Percentiles rank a stretch among this genome's conserved stretches.
Evolutionary conservation across 2,888 invertebrate species (phyloP).

Genomic region (Tanaodytes sp.): DNA sequence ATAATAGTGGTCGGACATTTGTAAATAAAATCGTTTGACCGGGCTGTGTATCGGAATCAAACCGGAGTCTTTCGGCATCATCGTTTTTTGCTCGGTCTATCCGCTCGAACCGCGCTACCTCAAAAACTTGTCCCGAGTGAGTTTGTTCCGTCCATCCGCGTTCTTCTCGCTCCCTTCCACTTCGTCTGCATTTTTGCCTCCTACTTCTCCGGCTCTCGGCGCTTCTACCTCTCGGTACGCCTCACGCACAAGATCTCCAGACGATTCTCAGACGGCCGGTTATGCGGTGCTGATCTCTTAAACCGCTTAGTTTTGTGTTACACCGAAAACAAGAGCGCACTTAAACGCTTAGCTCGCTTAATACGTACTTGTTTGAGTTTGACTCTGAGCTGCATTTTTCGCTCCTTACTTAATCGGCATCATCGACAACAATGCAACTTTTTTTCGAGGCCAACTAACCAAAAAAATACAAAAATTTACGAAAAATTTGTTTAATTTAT

Average conservation of each 20-base stretch:
- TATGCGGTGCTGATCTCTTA: constrained; percentile 71
- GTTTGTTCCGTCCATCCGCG: constrained; percentile 38
- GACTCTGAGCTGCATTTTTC: constrained; percentile 55
- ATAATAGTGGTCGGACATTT: constrained; percentile 65
- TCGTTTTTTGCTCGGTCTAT: constrained; percentile 46
- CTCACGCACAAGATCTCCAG: constrained; percentile 64
- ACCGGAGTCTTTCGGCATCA: constrained; percentile 51
- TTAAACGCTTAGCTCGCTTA: constrained; percentile 69
- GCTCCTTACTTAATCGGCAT: constrained; percentile 31
- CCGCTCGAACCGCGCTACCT: constrained; percentile 46
- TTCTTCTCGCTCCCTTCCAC: constrained; percentile 27
- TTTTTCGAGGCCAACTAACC: too few relatives aligned
- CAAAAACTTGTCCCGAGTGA: constrained; percentile 40
- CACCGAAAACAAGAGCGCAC: constrained; percentile 72
- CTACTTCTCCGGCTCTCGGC: constrained; percentile 39
- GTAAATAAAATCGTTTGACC: constrained; percentile 70
- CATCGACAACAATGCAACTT: neutral
- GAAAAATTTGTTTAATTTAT: too few relatives aligned
- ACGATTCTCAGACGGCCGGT: constrained; percentile 68
- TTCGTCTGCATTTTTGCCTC: constrained; percentile 32
- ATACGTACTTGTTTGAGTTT: constrained; percentile 69
- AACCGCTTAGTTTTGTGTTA: constrained; percentile 73
- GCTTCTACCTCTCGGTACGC: constrained; percentile 42
- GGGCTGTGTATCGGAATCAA: constrained; percentile 59
- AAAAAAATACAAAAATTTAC: too few relatives aligned